Conservation (phyloP, 37 sponge, comb jelly and placozoan genomes). For the Halichondria panicea region DNA sequence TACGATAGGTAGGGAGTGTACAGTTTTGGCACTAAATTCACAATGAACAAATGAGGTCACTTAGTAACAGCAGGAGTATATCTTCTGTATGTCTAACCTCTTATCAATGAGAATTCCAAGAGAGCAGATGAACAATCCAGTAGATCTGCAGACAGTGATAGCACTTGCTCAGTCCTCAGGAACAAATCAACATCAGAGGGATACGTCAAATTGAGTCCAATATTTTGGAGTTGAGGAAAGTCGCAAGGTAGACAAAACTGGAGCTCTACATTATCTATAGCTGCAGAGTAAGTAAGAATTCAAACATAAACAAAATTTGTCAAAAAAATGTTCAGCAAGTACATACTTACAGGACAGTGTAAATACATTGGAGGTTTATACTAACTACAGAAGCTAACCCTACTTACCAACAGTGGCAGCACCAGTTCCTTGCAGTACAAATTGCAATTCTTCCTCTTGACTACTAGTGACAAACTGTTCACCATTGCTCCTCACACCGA, state of each 20-base stretch:
- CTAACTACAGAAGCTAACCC: no score
- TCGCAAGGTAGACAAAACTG: conserved; percentile 59
- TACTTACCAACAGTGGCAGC: not conserved
- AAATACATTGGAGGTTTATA: no score
- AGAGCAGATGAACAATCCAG: conserved; percentile 20
- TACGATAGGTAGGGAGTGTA: not conserved
- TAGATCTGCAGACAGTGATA: not conserved
- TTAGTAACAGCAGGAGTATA: no score
- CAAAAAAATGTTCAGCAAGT: no score
- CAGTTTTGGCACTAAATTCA: not conserved
- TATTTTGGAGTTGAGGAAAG: conserved; percentile 3
- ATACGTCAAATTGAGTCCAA: not conserved
- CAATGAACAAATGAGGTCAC: not conserved
- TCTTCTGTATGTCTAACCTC: conserved; percentile 2
- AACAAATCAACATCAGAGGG: not conserved
- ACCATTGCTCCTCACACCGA: not conserved
- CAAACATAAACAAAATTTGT: no score
- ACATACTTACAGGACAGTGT: no score
- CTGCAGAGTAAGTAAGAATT: not conserved
- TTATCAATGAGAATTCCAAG: conserved; percentile 2
- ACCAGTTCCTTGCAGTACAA: conserved; percentile 3
- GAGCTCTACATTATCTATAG: conserved; percentile 34
- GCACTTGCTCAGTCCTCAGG: not conserved
- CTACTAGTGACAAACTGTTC: conserved; percentile 1
- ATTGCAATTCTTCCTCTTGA: not conserved